Conservation (phyloP, 2,797 vertebrate species). For the Sebastes vulpes region DNA sequence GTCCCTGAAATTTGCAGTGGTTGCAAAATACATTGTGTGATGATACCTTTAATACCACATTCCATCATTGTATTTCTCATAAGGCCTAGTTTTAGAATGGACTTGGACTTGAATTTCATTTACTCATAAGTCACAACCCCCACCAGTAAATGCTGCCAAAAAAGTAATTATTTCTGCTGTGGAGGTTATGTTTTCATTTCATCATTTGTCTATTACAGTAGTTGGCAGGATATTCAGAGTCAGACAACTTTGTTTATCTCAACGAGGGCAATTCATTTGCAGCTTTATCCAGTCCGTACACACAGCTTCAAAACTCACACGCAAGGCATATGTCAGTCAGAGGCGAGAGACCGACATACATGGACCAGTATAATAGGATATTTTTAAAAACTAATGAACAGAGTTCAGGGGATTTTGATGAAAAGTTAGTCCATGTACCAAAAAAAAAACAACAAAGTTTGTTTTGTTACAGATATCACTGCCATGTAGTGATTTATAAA, state of each 20-base stretch:
- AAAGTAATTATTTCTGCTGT: conserved; percentile 5
- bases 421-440: background rate
- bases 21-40: conserved; percentile 12
- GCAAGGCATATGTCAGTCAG: background rate
- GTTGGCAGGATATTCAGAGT: background rate
- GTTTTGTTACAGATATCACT: background rate
- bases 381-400: background rate
- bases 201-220: background rate
- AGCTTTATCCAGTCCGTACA: background rate
- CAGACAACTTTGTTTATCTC: background rate
- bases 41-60: background rate
- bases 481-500: background rate
- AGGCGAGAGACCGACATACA: background rate
- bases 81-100: background rate
- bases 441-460: background rate
- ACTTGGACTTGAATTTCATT: background rate
- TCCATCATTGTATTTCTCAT: conserved; percentile 11
- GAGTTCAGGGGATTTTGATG: too few relatives aligned
- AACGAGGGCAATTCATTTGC: background rate
- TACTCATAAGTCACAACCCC: background rate
- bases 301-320: background rate
- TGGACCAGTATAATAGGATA: too few relatives aligned
- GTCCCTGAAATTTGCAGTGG: conserved; percentile 48
- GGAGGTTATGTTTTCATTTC: background rate
- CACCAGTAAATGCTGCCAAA: background rate